Conservation (phyloP, 2,888 invertebrate species). For the Caenorhabditis uteleia region DNA sequence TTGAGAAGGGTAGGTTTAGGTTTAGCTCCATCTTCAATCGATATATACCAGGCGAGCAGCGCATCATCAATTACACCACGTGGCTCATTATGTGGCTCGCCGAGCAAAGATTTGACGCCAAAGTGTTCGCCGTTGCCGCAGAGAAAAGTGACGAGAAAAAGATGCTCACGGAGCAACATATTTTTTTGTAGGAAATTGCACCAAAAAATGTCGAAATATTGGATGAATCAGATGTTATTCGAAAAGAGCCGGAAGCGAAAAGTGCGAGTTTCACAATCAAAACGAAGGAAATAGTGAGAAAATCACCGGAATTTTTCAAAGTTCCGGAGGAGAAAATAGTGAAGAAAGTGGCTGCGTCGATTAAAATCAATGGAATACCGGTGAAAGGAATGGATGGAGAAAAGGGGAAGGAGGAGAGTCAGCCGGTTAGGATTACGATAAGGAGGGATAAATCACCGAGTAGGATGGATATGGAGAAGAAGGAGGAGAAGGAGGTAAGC, state of each 20-base stretch:
- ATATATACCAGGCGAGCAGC: conserved; percentile 17
- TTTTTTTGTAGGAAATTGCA: not conserved
- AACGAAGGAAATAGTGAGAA: not conserved
- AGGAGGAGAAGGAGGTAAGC: not conserved
- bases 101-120: conserved; percentile 34
- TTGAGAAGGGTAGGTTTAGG: conserved; percentile 13
- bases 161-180: not conserved
- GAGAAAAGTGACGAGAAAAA: conserved; percentile 7
- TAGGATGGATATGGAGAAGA: not conserved
- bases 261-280: not conserved
- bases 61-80: conserved; percentile 27
- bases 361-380: conserved; percentile 26
- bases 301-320: not conserved
- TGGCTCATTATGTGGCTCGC: conserved; percentile 26
- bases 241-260: not conserved
- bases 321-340: not conserved
- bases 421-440: conserved; percentile 26
- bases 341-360: conserved; percentile 16
- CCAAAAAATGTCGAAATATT: not conserved
- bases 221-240: not conserved
- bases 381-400: conserved; percentile 1
- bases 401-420: conserved; percentile 3
- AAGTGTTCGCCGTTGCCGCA: conserved; percentile 28
- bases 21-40: not conserved
- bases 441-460: conserved; percentile 13